Base-by-base conservation (phyloP, 1,140 invertebrate species). In the Scaptomyza hsui region DNA sequence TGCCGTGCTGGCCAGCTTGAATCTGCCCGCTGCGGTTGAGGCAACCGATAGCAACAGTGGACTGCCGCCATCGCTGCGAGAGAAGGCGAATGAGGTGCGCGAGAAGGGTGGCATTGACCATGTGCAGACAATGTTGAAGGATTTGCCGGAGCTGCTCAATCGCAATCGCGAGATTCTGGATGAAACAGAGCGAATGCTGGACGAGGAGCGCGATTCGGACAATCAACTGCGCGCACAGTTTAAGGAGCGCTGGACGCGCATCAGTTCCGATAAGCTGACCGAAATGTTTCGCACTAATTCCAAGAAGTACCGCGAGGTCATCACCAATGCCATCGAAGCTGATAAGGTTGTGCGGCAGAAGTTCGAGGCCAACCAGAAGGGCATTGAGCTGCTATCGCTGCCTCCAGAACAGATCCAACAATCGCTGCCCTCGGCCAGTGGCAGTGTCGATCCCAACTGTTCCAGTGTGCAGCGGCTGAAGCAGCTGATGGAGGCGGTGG, bases 21-120 rank as follows among this genome's bases (percentile, higher is more conserved):
- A 99, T 93, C 93, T 99, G 68, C 99, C 99, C 7, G 98, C 98
- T 51, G 97, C 98, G n/a, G 94, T 99, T 60, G 98, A 99, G 93
- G 96, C 97, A 72, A 94, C 95, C 1, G 94, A 94, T 73, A 94
- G 95, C 18, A 95, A 94, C 45, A 94, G 94, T 74, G 93, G 95
- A 21, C 92, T 98, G 56, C 99, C 99, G 9, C 96, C 96, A 45
- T 99, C 98, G 5, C 92, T 99, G 26, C 92, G 95, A 29, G 97
- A 98, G 60, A 99, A 99, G 92, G 96, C 97, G 3, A 92, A 93
- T 26, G 92, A 93, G 64, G 94, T 98, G 15, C 93, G 93, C 55
- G 92, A 94, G 10, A 93, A 94, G 39, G 97, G 97, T 89, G 95
- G 96, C 26, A 93, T 95, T 57, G 80, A 90, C 35, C 92, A 92